Evolutionary conservation across 2,113 vertebrate species (phyloP).

Genomic region (Cryptomyrus ogoouensis): DNA sequence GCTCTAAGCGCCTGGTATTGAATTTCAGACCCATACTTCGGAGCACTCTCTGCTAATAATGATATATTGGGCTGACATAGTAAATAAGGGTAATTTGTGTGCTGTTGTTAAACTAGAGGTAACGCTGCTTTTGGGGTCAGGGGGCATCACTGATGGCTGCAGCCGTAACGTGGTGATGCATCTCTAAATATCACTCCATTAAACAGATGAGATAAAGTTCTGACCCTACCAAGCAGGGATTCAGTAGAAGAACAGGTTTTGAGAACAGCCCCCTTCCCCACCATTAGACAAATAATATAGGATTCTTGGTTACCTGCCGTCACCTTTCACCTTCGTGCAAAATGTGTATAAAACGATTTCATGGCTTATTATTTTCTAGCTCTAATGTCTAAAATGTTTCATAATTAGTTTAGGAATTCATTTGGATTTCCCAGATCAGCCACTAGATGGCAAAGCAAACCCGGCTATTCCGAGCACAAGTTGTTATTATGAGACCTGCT

Average conservation of each 20-base stretch:
- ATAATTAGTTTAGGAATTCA: not conserved
- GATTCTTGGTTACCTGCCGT: not conserved
- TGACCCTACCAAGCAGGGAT: not conserved
- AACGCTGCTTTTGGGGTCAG: not conserved
- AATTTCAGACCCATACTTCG: constrained; percentile 7
- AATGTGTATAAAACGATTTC: not conserved
- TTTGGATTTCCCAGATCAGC: not conserved
- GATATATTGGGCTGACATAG: not conserved
- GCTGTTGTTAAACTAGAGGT: not conserved
- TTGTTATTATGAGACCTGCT: not conserved
- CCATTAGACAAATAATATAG: not conserved
- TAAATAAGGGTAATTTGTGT: not conserved
- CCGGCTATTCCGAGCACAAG: not conserved
- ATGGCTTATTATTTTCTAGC: not conserved
- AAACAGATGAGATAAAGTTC: not conserved
- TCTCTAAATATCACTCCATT: not conserved
- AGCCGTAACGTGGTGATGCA: not conserved
- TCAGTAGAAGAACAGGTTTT: not conserved
- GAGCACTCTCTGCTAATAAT: not conserved
- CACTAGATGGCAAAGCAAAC: not conserved
- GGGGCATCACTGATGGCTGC: not conserved
- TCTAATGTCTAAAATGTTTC: not conserved
- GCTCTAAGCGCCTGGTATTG: not conserved
- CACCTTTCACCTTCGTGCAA: not conserved
- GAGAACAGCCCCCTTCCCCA: not conserved